These are phyloP conservation scores for Empidonax traillii DNA, from an alignment of 2,113 vertebrate species.

Conservation along the genomic window DNA sequence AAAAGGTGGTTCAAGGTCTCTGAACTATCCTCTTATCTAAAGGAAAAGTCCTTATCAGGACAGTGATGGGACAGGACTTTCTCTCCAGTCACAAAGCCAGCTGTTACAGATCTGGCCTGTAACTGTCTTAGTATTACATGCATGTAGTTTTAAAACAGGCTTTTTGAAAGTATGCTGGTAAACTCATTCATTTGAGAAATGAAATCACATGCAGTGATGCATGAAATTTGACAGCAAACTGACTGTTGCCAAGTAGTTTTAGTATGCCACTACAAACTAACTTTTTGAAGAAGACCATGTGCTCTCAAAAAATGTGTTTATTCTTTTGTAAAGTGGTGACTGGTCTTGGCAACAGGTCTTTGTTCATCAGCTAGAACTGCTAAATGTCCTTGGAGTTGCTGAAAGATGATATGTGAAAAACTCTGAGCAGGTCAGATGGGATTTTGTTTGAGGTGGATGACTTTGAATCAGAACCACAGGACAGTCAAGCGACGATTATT, in stretches of 20 bases:
- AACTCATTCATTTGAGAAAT: not conserved
- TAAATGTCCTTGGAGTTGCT: not conserved
- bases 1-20: not conserved
- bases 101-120: not conserved
- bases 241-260: not conserved
- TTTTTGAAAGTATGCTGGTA: not conserved
- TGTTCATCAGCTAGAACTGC: slow-evolving; percentile 26
- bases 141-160: not conserved
- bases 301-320: not conserved
- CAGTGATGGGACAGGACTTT: not conserved
- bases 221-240: not conserved
- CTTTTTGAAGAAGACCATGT: not conserved
- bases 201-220: not conserved
- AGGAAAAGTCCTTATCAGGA: not conserved
- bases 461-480: slow-evolving; percentile 24
- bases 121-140: not conserved
- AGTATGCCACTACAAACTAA: not conserved
- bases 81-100: not conserved
- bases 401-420: not conserved
- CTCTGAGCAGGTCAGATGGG: not conserved
- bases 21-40: not conserved
- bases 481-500: not conserved
- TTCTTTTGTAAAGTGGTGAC: slow-evolving; percentile 19
- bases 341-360: not conserved
- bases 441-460: not conserved